Percentiles rank a stretch among this genome's conserved stretches.
Evolutionary conservation across 2,113 vertebrate species (phyloP).

Genomic region (Pimephales promelas): DNA sequence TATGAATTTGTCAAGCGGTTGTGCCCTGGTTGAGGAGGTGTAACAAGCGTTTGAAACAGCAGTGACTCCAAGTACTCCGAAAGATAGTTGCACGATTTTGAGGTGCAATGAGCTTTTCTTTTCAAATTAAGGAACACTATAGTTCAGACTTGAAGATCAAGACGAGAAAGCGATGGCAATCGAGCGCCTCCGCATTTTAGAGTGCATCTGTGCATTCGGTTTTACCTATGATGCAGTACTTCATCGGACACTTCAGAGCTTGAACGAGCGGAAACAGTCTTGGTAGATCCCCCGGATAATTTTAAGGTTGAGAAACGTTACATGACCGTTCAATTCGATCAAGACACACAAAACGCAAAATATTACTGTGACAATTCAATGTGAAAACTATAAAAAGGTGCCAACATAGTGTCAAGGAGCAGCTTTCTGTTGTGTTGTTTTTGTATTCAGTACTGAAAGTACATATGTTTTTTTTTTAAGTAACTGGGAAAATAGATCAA

Average conservation of each 20-base stretch:
- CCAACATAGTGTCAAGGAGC: slow-evolving; percentile 53
- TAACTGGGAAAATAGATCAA: slow-evolving; percentile 68
- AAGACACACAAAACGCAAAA: slow-evolving; percentile 49
- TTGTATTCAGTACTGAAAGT: slow-evolving; percentile 61
- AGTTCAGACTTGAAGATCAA: background rate
- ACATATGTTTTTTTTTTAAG: slow-evolving; percentile 58
- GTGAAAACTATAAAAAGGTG: slow-evolving; percentile 62
- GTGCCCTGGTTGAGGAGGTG: slow-evolving; percentile 19
- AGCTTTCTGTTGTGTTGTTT: slow-evolving; percentile 57
- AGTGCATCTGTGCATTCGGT: slow-evolving; percentile 39
- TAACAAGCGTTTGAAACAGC: background rate
- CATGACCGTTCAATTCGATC: slow-evolving; percentile 22
- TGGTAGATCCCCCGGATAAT: slow-evolving; percentile 16
- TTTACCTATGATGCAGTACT: slow-evolving; percentile 44
- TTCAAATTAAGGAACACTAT: slow-evolving; percentile 31
- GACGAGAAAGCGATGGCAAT: slow-evolving; percentile 21
- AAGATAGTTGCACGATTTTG: background rate
- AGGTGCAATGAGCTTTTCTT: slow-evolving; percentile 17
- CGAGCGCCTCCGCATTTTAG: slow-evolving; percentile 51
- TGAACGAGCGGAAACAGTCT: slow-evolving; percentile 11
- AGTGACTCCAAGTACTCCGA: background rate
- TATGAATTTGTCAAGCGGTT: slow-evolving; percentile 9
- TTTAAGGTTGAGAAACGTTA: slow-evolving; percentile 25
- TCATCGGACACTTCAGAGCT: slow-evolving; percentile 21
- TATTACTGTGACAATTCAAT: slow-evolving; percentile 66